Evolutionary conservation across 2,888 invertebrate species (phyloP).

Genomic region (Stegophylla sp.): DNA sequence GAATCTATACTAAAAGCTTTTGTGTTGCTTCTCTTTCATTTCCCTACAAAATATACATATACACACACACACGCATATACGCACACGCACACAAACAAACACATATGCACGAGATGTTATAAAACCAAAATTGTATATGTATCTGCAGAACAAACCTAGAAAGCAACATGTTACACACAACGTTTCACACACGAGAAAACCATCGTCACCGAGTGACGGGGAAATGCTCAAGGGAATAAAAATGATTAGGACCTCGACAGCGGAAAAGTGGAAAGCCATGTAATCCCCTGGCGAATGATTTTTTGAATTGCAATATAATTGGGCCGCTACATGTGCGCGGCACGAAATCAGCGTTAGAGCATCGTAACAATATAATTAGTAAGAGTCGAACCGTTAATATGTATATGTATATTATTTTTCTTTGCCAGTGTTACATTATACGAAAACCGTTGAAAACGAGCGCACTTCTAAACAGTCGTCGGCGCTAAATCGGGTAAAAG

Average conservation of each 20-base stretch:
- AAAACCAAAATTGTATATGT: background rate
- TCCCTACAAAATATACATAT: background rate
- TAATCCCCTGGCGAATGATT: slow-evolving; percentile 51
- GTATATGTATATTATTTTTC: background rate
- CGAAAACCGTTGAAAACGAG: background rate
- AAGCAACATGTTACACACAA: slow-evolving; percentile 39
- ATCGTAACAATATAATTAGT: background rate
- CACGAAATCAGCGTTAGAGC: slow-evolving; percentile 2
- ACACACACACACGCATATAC: too few species aligned
- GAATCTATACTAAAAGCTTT: slow-evolving; percentile 45
- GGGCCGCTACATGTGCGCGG: background rate
- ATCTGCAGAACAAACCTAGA: slow-evolving; percentile 2
- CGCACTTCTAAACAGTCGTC: background rate
- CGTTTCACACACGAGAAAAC: slow-evolving; percentile 31
- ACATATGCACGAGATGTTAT: background rate
- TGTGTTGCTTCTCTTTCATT: slow-evolving; percentile 17
- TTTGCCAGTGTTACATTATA: too few species aligned
- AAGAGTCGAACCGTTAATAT: background rate
- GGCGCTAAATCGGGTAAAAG: slow-evolving; percentile 46
- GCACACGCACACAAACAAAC: too few species aligned
- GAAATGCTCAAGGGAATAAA: slow-evolving; percentile 38
- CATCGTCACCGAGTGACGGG: slow-evolving; percentile 31
- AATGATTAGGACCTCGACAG: slow-evolving; percentile 34
- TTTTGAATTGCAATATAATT: slow-evolving; percentile 53
- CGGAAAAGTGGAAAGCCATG: slow-evolving; percentile 56